Evolutionary conservation across 2,113 vertebrate genomes (phyloP).

Genomic region (Tinamus guttatus): DNA sequence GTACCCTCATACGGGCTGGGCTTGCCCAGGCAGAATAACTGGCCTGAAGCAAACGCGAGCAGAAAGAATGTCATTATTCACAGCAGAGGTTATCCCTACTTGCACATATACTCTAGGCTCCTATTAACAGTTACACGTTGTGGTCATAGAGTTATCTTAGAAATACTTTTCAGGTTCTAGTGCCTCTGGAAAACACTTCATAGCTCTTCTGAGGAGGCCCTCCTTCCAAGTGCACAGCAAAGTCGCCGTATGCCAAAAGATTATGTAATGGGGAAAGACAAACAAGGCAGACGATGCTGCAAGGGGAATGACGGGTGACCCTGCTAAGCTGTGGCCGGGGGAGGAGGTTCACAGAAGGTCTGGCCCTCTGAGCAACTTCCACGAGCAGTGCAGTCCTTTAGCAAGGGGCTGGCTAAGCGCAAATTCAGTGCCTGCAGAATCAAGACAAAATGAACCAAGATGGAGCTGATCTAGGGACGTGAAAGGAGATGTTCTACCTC

Average conservation of each 20-base stretch:
- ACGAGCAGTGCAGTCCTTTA: neutral
- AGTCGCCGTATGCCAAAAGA: fast-evolving
- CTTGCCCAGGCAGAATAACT: neutral
- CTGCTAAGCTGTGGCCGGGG: neutral
- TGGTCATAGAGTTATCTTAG: neutral
- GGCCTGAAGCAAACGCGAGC: neutral
- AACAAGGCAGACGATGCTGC: neutral
- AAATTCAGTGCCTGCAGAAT: neutral
- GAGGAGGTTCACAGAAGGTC: neutral
- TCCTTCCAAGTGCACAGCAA: neutral
- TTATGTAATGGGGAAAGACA: neutral
- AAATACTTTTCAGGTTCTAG: neutral
- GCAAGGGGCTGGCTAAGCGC: neutral
- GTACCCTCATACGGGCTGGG: neutral
- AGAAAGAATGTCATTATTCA: neutral
- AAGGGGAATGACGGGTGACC: neutral
- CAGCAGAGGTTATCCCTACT: neutral
- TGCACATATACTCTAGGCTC: neutral
- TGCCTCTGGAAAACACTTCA: neutral
- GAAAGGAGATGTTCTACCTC: neutral
- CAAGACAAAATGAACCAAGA: neutral
- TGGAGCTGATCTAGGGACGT: neutral
- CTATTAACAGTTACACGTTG: neutral
- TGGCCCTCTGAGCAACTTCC: neutral
- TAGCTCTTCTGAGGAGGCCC: fast-evolving